Conservation (phyloP, 2,113 vertebrate species). For the Poeciliopsis turrubarensis region DNA sequence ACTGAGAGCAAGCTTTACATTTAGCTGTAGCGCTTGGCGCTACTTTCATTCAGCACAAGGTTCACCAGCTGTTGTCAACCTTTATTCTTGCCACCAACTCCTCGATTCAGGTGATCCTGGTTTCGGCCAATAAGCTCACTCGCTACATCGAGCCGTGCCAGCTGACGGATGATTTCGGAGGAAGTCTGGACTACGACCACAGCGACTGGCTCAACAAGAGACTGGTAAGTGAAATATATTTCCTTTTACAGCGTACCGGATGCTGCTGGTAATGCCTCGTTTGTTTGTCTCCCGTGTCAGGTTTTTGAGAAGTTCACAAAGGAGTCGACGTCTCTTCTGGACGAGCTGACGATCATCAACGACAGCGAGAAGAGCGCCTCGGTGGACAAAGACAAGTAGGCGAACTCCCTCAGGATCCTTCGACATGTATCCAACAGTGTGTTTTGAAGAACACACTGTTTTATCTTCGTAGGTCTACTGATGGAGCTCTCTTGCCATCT, state of each 20-base stretch:
- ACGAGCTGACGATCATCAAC: conserved; percentile 95
- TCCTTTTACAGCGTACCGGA: too few species aligned
- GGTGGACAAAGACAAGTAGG: conserved; percentile 90
- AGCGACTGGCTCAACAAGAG: conserved; percentile 98
- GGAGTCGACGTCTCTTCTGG: conserved; percentile 94
- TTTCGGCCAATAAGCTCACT: conserved; percentile 97
- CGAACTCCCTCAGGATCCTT: background rate
- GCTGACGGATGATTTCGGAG: conserved; percentile 96
- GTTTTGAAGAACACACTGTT: background rate
- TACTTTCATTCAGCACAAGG: too few species aligned
- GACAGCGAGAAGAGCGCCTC: conserved; percentile 90
- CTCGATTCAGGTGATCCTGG: conserved; percentile 92
- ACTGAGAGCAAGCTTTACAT: too few species aligned
- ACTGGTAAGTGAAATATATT: conserved; percentile 78
- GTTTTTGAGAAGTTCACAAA: conserved; percentile 99
- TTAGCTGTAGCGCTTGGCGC: too few species aligned
- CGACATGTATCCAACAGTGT: background rate
- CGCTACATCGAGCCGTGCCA: conserved; percentile 97
- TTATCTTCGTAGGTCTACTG: conserved; percentile 82
- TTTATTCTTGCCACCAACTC: background rate
- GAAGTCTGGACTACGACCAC: conserved; percentile 96
- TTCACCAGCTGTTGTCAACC: background rate
- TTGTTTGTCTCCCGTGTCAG: conserved; percentile 63
- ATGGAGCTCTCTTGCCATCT: conserved; percentile 90
- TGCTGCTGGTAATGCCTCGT: conserved; percentile 3